Conservation (phyloP, 1,140 invertebrate species). For the Aplysia californica region DNA sequence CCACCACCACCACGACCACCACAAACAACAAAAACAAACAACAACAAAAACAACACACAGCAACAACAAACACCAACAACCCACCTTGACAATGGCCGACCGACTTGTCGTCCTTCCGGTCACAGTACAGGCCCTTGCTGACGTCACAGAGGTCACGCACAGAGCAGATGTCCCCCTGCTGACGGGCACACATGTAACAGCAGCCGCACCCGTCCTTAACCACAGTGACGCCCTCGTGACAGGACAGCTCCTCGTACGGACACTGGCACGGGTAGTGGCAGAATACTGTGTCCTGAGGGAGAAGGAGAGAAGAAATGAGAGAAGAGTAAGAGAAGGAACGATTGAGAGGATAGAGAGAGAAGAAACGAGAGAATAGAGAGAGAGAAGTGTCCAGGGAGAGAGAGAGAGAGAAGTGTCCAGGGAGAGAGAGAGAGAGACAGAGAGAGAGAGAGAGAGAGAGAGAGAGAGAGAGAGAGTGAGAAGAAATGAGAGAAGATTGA, state of each 20-base stretch:
- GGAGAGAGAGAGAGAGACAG: not conserved
- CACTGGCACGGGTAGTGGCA: constrained; percentile 51
- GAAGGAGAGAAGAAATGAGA: not conserved
- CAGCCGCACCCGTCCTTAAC: constrained; percentile 70
- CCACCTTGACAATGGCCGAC: constrained; percentile 51
- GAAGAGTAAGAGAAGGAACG: not conserved
- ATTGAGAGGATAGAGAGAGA: not conserved
- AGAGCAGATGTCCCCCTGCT: constrained; percentile 66
- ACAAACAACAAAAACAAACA: not conserved
- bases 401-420: not conserved
- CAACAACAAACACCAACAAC: not conserved
- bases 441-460: not conserved
- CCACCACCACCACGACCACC: too few species aligned
- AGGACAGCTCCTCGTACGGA: constrained; percentile 41
- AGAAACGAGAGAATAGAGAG: not conserved
- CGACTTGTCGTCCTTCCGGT: constrained; percentile 27
- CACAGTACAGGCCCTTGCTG: constrained; percentile 48
- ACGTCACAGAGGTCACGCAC: constrained; percentile 49
- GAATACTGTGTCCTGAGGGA: constrained; percentile 25
- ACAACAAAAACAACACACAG: not conserved
- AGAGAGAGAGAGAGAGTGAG: not conserved
- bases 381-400: not conserved
- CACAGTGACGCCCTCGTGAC: constrained; percentile 61
- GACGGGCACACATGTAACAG: constrained; percentile 70
- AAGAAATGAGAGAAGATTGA: too few species aligned